Evolutionary conservation across 2,797 vertebrate species (phyloP).

Genomic region (Alca torda): DNA sequence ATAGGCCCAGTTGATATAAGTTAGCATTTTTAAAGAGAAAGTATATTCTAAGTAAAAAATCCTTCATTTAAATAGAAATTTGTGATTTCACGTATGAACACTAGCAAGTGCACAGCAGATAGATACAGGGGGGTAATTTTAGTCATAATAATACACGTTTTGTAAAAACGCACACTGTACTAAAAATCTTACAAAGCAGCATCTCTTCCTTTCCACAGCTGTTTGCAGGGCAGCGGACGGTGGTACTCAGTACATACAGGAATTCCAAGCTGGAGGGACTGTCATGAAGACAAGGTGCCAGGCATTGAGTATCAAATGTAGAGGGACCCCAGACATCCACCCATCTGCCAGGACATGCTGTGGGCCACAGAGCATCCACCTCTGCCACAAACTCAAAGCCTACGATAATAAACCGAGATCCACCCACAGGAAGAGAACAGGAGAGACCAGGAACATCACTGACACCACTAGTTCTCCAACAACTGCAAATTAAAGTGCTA

Average conservation of each 20-base stretch:
- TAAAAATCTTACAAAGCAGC: background rate
- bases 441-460: background rate
- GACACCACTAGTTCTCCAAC: background rate
- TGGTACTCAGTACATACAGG: no score
- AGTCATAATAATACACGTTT: background rate
- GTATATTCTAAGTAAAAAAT: background rate
- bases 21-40: background rate
- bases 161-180: background rate
- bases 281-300: background rate
- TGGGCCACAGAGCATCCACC: background rate
- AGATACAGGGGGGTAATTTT: background rate
- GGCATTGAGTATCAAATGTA: background rate
- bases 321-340: background rate
- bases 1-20: rapidly evolving
- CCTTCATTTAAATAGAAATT: background rate
- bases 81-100: background rate
- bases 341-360: background rate
- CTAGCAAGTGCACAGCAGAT: background rate
- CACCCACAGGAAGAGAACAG: background rate
- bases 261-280: background rate
- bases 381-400: background rate
- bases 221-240: background rate
- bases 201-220: background rate
- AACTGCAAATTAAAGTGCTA: background rate
- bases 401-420: background rate